Evolutionary conservation across 2,888 invertebrate genomes (phyloP), one percentile per base, ranked within the genome.

Genomic region (Pollenia griseotomentosa): DNA sequence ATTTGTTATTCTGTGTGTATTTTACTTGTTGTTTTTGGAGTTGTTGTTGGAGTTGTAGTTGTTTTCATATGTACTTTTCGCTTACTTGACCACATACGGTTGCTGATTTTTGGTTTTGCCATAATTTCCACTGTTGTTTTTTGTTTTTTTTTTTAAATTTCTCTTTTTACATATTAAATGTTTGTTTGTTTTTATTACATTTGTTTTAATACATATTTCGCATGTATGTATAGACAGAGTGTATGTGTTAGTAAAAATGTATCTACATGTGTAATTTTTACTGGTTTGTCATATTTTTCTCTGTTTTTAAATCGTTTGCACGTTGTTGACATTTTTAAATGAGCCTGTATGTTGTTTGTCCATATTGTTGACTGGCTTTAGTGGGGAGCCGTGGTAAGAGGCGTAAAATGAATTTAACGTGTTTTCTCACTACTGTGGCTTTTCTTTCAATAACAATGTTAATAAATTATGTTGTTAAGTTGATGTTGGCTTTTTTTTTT

Each of bases 101-200:
- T 92, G 92, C 91, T 92, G 92, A 92, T 92, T 92, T 92, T 91
- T 92, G 92, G 92, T 92, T 91, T 89, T 86, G 78, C 85, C 75
- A 89, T 87, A 86, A 80, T 87, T 88, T 86, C 71, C 87, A 83
- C 77, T 85, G 61, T 81, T 83, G 51, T 68, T 75, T 46, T 33
- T 46, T 53, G 55, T 80, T 59, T 73, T 68, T 55, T 55, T 48
- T 23, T 33, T 71, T 71, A 6, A 78, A 6, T 74, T 14, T 19
- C n/a, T 80, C 23, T 79, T 88, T 82, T 87, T 83, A 73, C 87
- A 83, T 86, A 88, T 89, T 77, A 85, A 87, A 71, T 87, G 74
- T 46, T 74, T 77, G 42, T 74, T 19, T 19, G 19, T 87, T 82
- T 73, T 59, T 59, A 42, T 74, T 77, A 16, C n/a, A n/a, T 23